These are phyloP conservation scores for Steatornis caripensis DNA, from an alignment of 2,113 vertebrate genomes.

Conservation along the genomic window DNA sequence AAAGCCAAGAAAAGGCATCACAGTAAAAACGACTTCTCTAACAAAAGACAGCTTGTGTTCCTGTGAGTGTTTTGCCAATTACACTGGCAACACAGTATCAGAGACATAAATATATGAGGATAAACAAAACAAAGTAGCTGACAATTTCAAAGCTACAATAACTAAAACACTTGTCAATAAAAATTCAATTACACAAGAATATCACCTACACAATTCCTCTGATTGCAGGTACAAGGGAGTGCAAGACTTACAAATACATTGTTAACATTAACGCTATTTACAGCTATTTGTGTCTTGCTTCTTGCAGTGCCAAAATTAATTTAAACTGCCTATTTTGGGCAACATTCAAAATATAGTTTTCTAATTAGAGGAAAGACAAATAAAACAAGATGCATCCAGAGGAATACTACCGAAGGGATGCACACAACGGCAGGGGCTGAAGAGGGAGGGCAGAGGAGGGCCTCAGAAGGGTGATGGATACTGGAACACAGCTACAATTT, in stretches of 20 bases:
- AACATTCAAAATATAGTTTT: neutral
- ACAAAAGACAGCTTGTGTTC: neutral
- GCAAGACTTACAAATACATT: neutral
- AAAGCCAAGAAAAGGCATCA: neutral
- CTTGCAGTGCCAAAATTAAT: neutral
- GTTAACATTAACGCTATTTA: neutral
- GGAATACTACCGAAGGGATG: neutral
- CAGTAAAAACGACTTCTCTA: neutral
- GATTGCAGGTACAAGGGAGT: neutral
- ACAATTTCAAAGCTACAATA: neutral
- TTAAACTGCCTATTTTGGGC: neutral
- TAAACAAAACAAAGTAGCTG: neutral
- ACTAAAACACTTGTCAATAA: neutral
- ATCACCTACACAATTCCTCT: neutral
- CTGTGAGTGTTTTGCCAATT: neutral
- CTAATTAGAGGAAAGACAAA: neutral
- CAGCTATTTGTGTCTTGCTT: neutral
- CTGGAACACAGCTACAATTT: constrained; percentile 60
- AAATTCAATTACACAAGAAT: neutral
- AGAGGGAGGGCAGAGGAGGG: neutral
- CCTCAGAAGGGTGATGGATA: constrained; percentile 46
- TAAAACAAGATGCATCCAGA: neutral
- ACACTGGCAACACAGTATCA: neutral
- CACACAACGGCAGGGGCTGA: neutral
- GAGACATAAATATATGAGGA: neutral